Evolutionary conservation across 1,140 invertebrate genomes (phyloP).

Genomic region (Heterodera schachtii): DNA sequence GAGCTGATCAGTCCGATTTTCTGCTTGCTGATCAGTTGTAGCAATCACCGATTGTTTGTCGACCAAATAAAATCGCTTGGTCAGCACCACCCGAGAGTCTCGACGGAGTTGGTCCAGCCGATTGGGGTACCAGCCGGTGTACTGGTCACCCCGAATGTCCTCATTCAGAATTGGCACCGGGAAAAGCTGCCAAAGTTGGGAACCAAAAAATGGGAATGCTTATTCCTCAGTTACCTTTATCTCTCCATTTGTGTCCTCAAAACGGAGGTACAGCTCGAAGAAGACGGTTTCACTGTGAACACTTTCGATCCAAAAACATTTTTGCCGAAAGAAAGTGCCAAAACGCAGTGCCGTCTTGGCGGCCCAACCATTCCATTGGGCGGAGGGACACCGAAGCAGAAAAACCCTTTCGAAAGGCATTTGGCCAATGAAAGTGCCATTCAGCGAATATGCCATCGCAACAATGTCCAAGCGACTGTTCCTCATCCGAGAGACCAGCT

Average conservation of each 20-base stretch:
- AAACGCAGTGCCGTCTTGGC: constrained; percentile 45
- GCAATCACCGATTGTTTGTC: constrained; percentile 37
- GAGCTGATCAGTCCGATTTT: constrained; percentile 30
- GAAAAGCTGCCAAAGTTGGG: constrained; percentile 48
- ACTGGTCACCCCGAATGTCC: constrained; percentile 50
- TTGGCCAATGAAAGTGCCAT: constrained; percentile 54
- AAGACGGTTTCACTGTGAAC: constrained; percentile 32
- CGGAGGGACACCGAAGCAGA: constrained; percentile 42
- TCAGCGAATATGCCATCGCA: constrained; percentile 35
- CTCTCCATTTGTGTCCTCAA: constrained; percentile 21
- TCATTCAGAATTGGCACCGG: constrained; percentile 56
- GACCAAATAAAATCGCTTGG: constrained; percentile 54
- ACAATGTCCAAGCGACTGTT: constrained; percentile 48
- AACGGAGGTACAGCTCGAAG: constrained; percentile 51
- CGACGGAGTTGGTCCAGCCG: constrained; percentile 28
- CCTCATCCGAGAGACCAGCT: constrained; percentile 22
- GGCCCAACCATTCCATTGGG: background rate
- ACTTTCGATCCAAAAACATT: constrained; percentile 39
- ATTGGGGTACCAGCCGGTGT: constrained; percentile 40
- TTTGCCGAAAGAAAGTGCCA: constrained; percentile 46
- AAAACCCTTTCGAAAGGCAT: constrained; percentile 27
- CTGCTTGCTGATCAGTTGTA: constrained; percentile 20
- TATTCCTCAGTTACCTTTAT: constrained; percentile 12
- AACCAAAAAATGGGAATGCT: background rate
- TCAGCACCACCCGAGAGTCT: constrained; percentile 50